Evolutionary conservation across 2,113 vertebrate species (phyloP).

Genomic region (Tricholaema leucomelas): DNA sequence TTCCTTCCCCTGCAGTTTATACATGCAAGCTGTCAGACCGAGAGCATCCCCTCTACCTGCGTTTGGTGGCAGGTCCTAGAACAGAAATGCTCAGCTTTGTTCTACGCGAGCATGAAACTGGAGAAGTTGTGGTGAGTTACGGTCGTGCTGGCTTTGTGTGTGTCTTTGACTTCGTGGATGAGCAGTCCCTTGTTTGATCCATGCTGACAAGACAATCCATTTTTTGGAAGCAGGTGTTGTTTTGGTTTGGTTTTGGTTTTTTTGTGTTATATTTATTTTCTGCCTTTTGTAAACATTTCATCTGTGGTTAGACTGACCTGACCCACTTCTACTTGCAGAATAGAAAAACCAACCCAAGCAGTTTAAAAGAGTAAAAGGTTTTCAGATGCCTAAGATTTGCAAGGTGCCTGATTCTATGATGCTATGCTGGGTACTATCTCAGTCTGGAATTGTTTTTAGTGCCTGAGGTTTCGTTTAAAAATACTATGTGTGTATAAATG

Average conservation of each 20-base stretch:
- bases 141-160: background rate
- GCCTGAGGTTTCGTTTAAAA: background rate
- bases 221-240: background rate
- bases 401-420: background rate
- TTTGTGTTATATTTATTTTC: background rate
- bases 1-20: conserved; percentile 79
- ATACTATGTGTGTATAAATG: background rate
- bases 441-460: background rate
- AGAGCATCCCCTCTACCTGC: conserved; percentile 91
- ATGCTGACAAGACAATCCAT: background rate
- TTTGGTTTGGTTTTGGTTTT: no score
- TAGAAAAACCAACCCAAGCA: background rate
- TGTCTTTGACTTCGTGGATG: background rate
- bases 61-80: conserved; percentile 89
- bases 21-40: conserved; percentile 90
- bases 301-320: background rate
- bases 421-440: background rate
- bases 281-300: background rate
- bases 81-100: conserved; percentile 90
- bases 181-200: background rate
- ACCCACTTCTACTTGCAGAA: background rate
- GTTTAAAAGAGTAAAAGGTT: background rate
- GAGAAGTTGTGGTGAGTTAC: conserved; percentile 88
- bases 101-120: conserved; percentile 90
- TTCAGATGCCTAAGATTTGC: background rate